phyloP scores from a whole-genome alignment of 2,797 vertebrate species.

The Neosilurus hyrtlii region DNA sequence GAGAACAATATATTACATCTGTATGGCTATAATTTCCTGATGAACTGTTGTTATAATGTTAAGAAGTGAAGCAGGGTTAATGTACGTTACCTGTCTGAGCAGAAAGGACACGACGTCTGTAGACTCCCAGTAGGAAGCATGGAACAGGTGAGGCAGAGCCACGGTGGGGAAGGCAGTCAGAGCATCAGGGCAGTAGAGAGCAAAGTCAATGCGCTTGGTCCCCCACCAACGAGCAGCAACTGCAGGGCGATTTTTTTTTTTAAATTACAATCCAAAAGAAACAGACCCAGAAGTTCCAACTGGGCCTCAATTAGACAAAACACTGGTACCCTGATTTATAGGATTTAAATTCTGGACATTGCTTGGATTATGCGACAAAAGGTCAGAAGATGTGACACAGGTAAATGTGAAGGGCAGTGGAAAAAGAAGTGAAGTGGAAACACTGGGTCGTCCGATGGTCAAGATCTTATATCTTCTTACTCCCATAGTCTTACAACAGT shows the following conservation, averaged over 20 bases:
- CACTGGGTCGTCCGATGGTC: slow-evolving; percentile 15
- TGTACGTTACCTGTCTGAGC: slow-evolving; percentile 83
- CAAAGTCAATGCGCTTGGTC: slow-evolving; percentile 88
- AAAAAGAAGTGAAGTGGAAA: slow-evolving; percentile 22
- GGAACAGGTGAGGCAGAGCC: slow-evolving; percentile 93
- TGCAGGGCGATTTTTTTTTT: slow-evolving; percentile 53
- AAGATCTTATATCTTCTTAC: slow-evolving; percentile 17
- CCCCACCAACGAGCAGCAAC: slow-evolving; percentile 93
- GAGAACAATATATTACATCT: neutral
- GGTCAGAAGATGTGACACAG: slow-evolving; percentile 38
- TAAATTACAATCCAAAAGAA: slow-evolving; percentile 5
- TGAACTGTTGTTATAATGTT: neutral
- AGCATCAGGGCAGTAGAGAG: slow-evolving; percentile 88
- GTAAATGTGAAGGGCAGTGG: slow-evolving; percentile 40
- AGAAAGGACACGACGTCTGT: slow-evolving; percentile 92
- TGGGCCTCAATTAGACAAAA: neutral
- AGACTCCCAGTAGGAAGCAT: slow-evolving; percentile 97
- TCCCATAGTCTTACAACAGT: slow-evolving; percentile 11
- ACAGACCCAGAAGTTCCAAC: neutral
- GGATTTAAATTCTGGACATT: slow-evolving; percentile 5
- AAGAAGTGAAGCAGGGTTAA: neutral
- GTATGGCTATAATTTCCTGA: no score
- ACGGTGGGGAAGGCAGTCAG: slow-evolving; percentile 91
- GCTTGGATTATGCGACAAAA: slow-evolving; percentile 25
- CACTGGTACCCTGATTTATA: neutral